A percentile compares a stretch with the other conserved stretches of the same genome.
These are phyloP conservation scores for Lutjanus erythropterus DNA, from an alignment of 2,113 vertebrate genomes.

Conservation along the genomic window DNA sequence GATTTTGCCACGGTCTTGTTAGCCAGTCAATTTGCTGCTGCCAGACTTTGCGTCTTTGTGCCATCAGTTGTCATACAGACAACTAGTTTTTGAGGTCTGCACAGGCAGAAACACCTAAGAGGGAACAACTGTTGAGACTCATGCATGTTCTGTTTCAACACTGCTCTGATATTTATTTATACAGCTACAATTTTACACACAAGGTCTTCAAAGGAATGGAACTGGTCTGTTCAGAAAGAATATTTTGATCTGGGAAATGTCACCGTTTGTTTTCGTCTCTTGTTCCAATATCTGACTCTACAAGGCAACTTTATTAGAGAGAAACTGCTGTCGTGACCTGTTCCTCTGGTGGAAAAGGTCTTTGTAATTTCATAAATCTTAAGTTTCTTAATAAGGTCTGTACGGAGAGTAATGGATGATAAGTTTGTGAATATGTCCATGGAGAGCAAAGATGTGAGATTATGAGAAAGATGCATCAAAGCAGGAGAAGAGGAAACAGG, in stretches of 20 bases:
- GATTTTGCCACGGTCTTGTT: too few species aligned
- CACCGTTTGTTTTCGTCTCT: background rate
- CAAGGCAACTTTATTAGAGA: too few species aligned
- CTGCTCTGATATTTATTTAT: background rate
- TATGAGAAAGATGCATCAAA: background rate
- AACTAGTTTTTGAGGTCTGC: background rate
- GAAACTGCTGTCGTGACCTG: background rate
- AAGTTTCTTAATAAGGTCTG: background rate
- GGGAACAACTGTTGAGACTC: background rate
- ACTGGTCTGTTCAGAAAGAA: background rate
- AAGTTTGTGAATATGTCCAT: background rate
- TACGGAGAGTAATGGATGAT: background rate
- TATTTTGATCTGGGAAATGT: background rate
- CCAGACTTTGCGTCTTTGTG: too few species aligned
- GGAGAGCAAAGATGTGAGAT: background rate
- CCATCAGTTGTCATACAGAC: too few species aligned
- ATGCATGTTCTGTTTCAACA: background rate
- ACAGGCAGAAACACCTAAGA: background rate
- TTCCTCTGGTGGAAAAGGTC: background rate
- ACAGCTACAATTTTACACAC: too few species aligned
- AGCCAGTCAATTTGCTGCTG: too few species aligned
- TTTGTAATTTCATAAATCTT: background rate
- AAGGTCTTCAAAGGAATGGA: background rate
- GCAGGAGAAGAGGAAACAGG: background rate
- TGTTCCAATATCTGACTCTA: background rate